These are phyloP conservation scores for Heloderma charlesbogerti DNA, from an alignment of 2,113 vertebrate genomes.

Conservation along the genomic window DNA sequence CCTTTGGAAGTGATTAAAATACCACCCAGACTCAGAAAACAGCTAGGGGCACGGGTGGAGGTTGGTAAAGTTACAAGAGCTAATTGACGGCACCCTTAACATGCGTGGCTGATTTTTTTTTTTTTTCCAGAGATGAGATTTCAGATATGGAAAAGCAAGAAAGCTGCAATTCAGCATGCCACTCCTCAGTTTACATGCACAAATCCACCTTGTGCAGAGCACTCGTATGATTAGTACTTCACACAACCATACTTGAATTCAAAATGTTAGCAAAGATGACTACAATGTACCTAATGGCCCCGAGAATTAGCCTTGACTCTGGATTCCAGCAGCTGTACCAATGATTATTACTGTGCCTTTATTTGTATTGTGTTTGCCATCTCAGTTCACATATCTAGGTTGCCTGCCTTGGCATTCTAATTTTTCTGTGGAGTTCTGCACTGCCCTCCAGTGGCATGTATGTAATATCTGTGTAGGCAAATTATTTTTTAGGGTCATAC, in stretches of 20 bases:
- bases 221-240: neutral
- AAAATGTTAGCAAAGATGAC: neutral
- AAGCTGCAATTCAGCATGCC: neutral
- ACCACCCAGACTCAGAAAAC: neutral
- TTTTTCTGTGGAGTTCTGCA: slow-evolving; percentile 43
- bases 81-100: neutral
- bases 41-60: neutral
- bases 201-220: neutral
- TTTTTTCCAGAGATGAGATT: neutral
- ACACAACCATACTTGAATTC: neutral
- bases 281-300: neutral
- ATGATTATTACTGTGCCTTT: neutral
- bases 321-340: too few relatives aligned
- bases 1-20: neutral
- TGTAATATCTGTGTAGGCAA: neutral
- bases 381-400: neutral
- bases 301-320: neutral
- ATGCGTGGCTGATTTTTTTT: neutral
- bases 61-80: neutral
- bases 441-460: slow-evolving; percentile 66
- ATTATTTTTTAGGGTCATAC: slow-evolving; percentile 5
- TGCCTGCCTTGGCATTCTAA: neutral
- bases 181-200: neutral
- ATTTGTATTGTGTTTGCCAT: neutral
- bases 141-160: neutral